Conservation (phyloP, 2,113 vertebrate species). For the Corynorhinus townsendii region DNA sequence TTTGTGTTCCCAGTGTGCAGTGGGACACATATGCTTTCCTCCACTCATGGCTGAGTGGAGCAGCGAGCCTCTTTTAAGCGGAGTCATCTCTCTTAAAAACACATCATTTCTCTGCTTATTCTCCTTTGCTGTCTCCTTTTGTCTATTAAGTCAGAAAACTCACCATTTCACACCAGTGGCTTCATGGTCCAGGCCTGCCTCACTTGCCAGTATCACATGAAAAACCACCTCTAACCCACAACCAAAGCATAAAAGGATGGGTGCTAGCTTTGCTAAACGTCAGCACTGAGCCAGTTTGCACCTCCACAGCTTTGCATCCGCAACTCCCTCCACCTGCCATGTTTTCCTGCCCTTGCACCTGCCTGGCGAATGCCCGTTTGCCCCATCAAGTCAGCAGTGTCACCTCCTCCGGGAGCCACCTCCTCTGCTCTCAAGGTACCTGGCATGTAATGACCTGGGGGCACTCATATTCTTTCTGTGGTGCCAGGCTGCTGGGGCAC, state of each 20-base stretch:
- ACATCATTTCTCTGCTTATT: neutral
- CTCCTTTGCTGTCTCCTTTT: neutral
- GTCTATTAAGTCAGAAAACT: neutral
- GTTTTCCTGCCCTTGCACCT: neutral
- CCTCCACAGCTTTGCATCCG: fast-evolving
- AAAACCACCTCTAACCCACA: neutral
- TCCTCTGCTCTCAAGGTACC: neutral
- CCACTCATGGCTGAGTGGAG: neutral
- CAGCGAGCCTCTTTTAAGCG: neutral
- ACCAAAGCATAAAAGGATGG: neutral
- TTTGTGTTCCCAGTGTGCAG: neutral
- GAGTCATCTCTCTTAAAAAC: neutral
- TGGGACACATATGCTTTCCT: neutral
- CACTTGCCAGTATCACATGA: neutral
- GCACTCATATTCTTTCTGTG: neutral
- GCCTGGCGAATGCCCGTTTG: neutral
- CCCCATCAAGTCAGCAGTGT: neutral
- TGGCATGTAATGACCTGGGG: neutral
- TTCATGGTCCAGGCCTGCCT: neutral
- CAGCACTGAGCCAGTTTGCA: neutral
- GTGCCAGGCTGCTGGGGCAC: neutral
- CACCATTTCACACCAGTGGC: neutral
- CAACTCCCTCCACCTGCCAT: neutral
- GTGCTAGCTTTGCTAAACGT: neutral
- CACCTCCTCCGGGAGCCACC: neutral